Conservation (phyloP, 2,888 invertebrate species). For the Lydus trimaculatus region DNA sequence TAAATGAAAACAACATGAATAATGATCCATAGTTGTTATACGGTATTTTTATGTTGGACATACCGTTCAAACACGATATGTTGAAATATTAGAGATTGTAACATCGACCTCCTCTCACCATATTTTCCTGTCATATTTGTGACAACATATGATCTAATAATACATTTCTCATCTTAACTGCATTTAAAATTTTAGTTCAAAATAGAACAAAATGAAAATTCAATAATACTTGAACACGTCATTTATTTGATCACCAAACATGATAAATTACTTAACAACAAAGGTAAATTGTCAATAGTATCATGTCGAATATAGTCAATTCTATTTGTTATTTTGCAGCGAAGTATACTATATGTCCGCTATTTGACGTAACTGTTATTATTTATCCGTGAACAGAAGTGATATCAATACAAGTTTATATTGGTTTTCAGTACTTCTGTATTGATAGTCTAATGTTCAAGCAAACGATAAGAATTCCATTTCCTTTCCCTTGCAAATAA, state of each 20-base stretch:
- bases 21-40: conserved; percentile 25
- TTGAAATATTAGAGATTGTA: conserved; percentile 27
- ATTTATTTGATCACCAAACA: conserved; percentile 21
- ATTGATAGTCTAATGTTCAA: too few species aligned
- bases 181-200: not conserved
- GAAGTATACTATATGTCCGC: too few species aligned
- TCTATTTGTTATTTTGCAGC: too few species aligned
- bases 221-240: not conserved
- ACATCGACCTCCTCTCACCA: conserved; percentile 15
- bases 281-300: too few species aligned
- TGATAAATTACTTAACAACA: conserved; percentile 17
- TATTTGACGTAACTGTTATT: too few species aligned
- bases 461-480: too few species aligned
- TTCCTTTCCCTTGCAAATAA: not conserved
- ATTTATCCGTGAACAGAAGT: too few species aligned
- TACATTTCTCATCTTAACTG: not conserved
- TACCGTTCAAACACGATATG: conserved; percentile 29
- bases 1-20: conserved; percentile 29
- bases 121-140: conserved; percentile 20
- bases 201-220: conserved; percentile 19
- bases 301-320: too few species aligned
- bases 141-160: not conserved
- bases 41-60: conserved; percentile 18
- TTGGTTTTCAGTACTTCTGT: too few species aligned
- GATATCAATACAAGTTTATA: too few species aligned